phyloP scores from a whole-genome alignment of 1,140 invertebrate species.

The Bombus sibiricus region DNA sequence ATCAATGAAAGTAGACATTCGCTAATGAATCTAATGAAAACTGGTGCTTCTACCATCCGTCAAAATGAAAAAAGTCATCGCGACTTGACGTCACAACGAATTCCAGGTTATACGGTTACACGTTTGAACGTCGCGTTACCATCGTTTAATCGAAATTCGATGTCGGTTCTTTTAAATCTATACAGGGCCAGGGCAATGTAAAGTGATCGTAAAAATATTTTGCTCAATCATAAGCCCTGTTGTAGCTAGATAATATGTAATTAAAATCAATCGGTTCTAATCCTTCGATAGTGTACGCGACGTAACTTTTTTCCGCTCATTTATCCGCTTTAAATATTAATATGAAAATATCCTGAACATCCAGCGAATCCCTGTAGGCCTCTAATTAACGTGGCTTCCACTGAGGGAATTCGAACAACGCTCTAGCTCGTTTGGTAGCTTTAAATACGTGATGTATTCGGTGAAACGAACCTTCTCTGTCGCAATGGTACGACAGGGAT shows the following conservation, averaged over 20 bases:
- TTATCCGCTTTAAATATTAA: conserved; percentile 31
- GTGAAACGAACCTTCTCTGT: conserved; percentile 11
- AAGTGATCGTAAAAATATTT: background rate
- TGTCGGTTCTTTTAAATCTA: background rate
- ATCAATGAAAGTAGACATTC: conserved; percentile 2
- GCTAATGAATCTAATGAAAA: background rate
- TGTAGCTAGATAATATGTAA: conserved; percentile 14
- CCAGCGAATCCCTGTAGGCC: conserved; percentile 17
- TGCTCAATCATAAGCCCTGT: background rate
- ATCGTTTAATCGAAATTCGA: background rate
- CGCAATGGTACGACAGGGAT: background rate
- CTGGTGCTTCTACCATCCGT: background rate
- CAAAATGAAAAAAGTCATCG: background rate
- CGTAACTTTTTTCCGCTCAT: no score
- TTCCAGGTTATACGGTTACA: background rate
- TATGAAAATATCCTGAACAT: conserved; percentile 18
- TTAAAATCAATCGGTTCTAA: conserved; percentile 40
- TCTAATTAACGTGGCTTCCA: conserved; percentile 43
- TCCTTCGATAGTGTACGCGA: background rate
- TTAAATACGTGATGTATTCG: conserved; percentile 33
- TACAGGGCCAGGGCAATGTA: background rate
- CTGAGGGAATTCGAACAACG: conserved; percentile 42
- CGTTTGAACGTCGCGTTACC: background rate
- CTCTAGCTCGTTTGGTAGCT: conserved; percentile 31
- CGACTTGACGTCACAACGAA: background rate